phyloP scores from a whole-genome alignment of 2,113 vertebrate species.

The Hydrochoerus hydrochaeris region DNA sequence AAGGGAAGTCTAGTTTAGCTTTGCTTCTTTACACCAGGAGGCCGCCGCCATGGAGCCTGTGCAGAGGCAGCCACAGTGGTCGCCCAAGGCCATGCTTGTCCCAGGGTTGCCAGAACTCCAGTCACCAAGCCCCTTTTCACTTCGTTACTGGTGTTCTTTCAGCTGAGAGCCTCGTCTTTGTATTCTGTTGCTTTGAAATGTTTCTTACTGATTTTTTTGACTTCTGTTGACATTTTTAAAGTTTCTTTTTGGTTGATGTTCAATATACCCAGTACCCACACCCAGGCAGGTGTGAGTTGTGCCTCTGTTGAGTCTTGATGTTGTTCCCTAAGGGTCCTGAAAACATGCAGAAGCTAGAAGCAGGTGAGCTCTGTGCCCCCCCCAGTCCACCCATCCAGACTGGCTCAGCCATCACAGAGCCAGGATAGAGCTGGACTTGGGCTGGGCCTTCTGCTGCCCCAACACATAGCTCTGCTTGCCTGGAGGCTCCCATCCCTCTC shows the following conservation, averaged over 20 bases:
- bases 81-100: not conserved
- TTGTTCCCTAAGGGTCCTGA: conserved; percentile 32
- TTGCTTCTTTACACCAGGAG: not conserved
- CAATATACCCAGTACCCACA: conserved; percentile 25
- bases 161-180: conserved; percentile 7
- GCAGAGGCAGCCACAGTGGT: not conserved
- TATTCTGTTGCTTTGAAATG: conserved; percentile 61
- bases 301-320: not conserved
- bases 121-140: not conserved
- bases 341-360: not conserved
- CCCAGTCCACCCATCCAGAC: not conserved
- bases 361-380: not conserved
- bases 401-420: not conserved
- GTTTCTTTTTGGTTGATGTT: conserved; percentile 31
- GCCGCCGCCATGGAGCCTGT: not conserved
- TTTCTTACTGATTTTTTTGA: conserved; percentile 33
- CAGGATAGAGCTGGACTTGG: not conserved
- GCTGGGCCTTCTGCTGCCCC: not conserved
- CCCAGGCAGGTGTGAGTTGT: not conserved
- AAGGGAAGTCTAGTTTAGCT: not conserved
- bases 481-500: not conserved
- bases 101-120: not conserved
- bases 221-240: conserved; percentile 20
- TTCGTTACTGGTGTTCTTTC: not conserved
- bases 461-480: too few species aligned